phyloP scores from a whole-genome alignment of 2,113 vertebrate species.

The Benitochromis conjunctus region DNA sequence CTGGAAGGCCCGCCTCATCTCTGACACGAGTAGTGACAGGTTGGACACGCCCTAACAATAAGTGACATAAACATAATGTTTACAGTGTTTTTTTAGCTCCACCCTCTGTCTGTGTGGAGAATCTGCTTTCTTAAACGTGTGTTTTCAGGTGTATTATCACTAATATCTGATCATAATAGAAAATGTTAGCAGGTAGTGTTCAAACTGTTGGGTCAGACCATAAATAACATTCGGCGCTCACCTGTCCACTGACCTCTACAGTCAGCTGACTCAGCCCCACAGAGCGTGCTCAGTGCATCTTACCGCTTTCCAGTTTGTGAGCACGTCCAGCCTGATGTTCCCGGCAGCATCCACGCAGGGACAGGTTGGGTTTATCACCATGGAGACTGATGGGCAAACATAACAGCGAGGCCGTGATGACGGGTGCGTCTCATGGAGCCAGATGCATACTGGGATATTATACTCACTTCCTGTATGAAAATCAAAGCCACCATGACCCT shows the following conservation, averaged over 20 bases:
- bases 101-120: neutral
- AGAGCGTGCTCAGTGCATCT: neutral
- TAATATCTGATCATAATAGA: neutral
- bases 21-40: conserved; percentile 64
- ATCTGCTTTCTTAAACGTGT: neutral
- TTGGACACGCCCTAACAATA: conserved; percentile 63
- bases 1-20: conserved; percentile 71
- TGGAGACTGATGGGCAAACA: conserved; percentile 61
- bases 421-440: conserved; percentile 74
- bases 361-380: conserved; percentile 69
- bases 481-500: neutral
- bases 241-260: neutral
- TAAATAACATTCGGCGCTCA: neutral
- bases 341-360: conserved; percentile 60
- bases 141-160: neutral
- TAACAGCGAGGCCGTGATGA: conserved; percentile 66
- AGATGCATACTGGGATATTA: conserved; percentile 74
- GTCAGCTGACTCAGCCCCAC: neutral
- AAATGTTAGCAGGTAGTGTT: neutral
- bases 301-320: conserved; percentile 68
- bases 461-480: conserved; percentile 54
- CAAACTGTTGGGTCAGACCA: neutral
- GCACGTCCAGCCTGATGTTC: conserved; percentile 43
- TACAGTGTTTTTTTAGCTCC: neutral
- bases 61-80: neutral